Conservation (phyloP, 2,113 vertebrate species). For the Amphiprion percula region DNA sequence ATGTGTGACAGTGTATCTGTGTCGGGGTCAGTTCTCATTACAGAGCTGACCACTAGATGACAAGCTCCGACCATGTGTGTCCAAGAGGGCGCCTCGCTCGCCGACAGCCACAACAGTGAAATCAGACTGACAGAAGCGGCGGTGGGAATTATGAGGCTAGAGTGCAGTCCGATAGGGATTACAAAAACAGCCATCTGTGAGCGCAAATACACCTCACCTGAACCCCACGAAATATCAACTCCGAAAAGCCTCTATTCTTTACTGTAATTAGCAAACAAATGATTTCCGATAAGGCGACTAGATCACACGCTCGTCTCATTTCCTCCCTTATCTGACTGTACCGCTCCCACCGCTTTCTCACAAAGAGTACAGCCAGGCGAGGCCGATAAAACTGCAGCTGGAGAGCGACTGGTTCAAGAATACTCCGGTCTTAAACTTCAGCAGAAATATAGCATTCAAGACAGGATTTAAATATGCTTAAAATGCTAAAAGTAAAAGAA, state of each 20-base stretch:
- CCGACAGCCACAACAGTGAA: slow-evolving; percentile 31
- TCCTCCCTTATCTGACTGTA: background rate
- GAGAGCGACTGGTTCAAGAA: background rate
- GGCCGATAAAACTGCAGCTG: background rate
- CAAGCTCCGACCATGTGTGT: slow-evolving; percentile 29
- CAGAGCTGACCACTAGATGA: slow-evolving; percentile 15
- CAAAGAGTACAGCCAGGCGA: background rate
- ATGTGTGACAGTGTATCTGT: slow-evolving; percentile 44
- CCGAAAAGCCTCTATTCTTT: background rate
- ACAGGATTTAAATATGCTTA: background rate
- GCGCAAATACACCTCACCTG: background rate
- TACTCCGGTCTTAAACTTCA: background rate
- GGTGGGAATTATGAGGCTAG: slow-evolving; percentile 17
- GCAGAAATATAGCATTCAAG: background rate
- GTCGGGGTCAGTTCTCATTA: slow-evolving; percentile 69
- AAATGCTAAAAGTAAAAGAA: no score
- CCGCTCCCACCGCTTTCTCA: slow-evolving; percentile 2
- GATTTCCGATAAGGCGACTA: slow-evolving; percentile 18
- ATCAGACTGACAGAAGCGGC: slow-evolving; percentile 14
- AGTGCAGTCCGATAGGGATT: background rate
- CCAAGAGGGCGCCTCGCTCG: slow-evolving; percentile 15
- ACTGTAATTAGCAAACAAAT: slow-evolving; percentile 26
- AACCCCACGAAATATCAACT: background rate
- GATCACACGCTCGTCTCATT: background rate
- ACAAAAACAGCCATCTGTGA: slow-evolving; percentile 12